These are phyloP conservation scores for Parazoanthus swiftii DNA, from an alignment of 92 coral and sea anemone species.

Conservation along the genomic window DNA sequence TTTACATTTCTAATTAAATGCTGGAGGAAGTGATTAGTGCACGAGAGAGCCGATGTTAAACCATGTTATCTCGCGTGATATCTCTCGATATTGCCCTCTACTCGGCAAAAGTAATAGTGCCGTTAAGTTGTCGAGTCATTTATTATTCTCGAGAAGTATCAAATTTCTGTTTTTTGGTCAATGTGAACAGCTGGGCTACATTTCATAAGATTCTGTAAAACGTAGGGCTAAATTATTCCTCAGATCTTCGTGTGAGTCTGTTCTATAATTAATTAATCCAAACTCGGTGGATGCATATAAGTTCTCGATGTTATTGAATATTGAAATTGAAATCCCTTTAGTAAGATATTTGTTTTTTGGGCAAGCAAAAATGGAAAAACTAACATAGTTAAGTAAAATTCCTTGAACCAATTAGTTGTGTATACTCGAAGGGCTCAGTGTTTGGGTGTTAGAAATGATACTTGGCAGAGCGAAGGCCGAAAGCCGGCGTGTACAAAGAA, in stretches of 20 bases:
- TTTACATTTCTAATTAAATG: slow-evolving; percentile 60
- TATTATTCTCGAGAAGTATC: not conserved
- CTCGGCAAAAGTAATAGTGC: slow-evolving; percentile 24
- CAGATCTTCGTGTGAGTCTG: slow-evolving; percentile 41
- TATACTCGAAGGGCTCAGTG: not conserved
- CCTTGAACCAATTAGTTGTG: slow-evolving; percentile 42
- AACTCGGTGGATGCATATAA: slow-evolving; percentile 28
- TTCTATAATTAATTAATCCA: slow-evolving; percentile 42
- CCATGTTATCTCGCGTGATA: slow-evolving; percentile 46
- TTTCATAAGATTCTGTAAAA: slow-evolving; percentile 24
- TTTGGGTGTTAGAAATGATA: slow-evolving; percentile 8
- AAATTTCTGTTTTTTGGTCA: slow-evolving; percentile 5
- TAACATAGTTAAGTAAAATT: slow-evolving; percentile 33
- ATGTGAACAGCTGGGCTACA: slow-evolving; percentile 17
- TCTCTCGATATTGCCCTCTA: slow-evolving; percentile 33
- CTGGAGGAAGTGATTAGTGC: slow-evolving; percentile 52
- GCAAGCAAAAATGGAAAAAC: slow-evolving; percentile 32
- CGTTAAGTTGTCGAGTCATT: slow-evolving; percentile 14
- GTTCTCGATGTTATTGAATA: slow-evolving; percentile 32
- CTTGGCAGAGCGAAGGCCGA: not conserved
- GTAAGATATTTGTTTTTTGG: slow-evolving; percentile 35
- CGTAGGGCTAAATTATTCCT: slow-evolving; percentile 32
- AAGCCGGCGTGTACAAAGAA: slow-evolving; percentile 70
- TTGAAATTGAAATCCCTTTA: slow-evolving; percentile 41
- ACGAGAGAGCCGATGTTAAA: slow-evolving; percentile 26